Base-by-base conservation (phyloP, 2,888 invertebrate genomes). In the Hemithea aestivaria region DNA sequence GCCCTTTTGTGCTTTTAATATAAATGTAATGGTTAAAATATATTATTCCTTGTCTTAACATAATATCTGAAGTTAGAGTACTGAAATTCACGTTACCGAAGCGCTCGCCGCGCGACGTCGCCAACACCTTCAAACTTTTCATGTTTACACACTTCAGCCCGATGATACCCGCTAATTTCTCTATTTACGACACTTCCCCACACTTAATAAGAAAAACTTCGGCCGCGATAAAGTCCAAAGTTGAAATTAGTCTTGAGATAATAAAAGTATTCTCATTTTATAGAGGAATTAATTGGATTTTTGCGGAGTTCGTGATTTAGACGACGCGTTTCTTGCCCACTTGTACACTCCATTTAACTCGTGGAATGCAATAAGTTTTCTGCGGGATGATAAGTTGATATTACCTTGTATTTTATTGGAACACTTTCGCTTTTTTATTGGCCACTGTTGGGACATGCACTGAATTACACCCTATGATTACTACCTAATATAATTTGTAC, bases 161-260 rank as follows among this genome's bases (percentile, higher is more conserved):
- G 70, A 71, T 71, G 73, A 74, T 73, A 73, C 74, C 69, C 67
- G 66, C 77, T 81, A 81, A 82, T 82, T 79, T 72, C 72, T 63
- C 66, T 77, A 79, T 81, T 82, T 78, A 80, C 73, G 74, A 72
- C 73, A 70, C 65, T 70, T 72, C 63, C 69, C 70, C 66, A 67
- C 72, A 70, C 71, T 71, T 73, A 67, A 68, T 69, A 73, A 68
- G 36, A 42, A 42, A 42, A 72, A 80, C 59, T 69, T 68, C 69
- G 70, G 65, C 28, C 36, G 16, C 33, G 36, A 42, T 42, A 71
- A 72, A 66, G 62, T 64, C 55, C 45, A 30, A 58, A 61, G 56
- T 57, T 58, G 53, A 58, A 63, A 72, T 72, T 65, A 66, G 59
- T 67, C 62, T 55, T 39, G 32, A 49, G 55, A 33, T 40, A 43